Conservation (phyloP, 2,797 vertebrate species). For the Tachyglossus aculeatus region DNA sequence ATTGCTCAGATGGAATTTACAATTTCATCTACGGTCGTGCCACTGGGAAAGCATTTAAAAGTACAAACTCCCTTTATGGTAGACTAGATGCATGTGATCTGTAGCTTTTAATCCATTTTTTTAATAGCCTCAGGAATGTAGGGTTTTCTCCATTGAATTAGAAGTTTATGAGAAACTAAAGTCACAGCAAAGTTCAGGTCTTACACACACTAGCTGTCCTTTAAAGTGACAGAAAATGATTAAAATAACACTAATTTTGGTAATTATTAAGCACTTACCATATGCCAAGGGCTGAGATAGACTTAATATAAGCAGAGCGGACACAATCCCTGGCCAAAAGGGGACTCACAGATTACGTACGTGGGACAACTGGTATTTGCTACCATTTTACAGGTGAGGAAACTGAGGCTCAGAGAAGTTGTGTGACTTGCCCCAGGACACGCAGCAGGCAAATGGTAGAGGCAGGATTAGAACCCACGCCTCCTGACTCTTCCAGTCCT, state of each 20-base stretch:
- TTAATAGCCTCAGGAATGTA: conserved; percentile 18
- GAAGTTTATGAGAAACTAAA: conserved; percentile 39
- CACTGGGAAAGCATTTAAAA: neutral
- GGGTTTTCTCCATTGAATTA: neutral
- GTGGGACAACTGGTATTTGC: neutral
- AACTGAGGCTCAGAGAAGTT: neutral
- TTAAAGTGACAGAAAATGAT: no score
- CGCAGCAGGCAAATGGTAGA: neutral
- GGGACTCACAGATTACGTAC: no score
- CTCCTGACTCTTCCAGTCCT: no score
- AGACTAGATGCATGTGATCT: conserved; percentile 6
- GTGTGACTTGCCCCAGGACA: neutral
- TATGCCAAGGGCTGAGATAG: no score
- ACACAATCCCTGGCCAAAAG: no score
- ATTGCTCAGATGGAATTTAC: neutral
- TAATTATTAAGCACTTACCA: no score
- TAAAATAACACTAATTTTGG: no score
- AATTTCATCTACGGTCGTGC: neutral
- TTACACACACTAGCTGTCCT: no score
- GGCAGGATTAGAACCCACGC: neutral
- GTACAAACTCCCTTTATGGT: conserved; percentile 1
- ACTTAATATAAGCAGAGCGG: no score
- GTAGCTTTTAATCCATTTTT: neutral
- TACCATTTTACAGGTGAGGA: neutral
- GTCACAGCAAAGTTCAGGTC: neutral